Percentiles rank a stretch among this genome's conserved stretches.
Evolutionary conservation across 2,888 invertebrate genomes (phyloP).

Genomic region (Sesamia inferens): DNA sequence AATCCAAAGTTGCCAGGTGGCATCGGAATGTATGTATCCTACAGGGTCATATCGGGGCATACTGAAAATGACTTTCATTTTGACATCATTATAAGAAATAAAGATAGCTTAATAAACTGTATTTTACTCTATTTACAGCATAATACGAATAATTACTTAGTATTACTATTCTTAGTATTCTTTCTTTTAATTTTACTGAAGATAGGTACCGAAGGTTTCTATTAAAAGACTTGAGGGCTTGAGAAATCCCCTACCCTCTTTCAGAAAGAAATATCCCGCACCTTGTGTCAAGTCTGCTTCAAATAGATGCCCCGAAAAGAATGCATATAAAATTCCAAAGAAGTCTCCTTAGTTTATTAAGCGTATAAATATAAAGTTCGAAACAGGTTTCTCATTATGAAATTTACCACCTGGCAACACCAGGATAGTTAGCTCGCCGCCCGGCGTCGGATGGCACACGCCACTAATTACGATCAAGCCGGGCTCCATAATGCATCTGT

Average conservation of each 20-base stretch:
- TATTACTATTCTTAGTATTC: no score
- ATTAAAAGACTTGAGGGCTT: background rate
- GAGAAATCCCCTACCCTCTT: background rate
- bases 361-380: conserved; percentile 17
- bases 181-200: background rate
- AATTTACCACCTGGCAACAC: conserved; percentile 50
- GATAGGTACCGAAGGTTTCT: background rate
- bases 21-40: background rate
- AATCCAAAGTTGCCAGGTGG: no score
- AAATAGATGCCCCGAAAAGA: background rate
- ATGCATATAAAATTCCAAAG: background rate
- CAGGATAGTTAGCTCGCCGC: conserved; percentile 40
- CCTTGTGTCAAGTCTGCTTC: background rate
- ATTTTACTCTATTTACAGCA: background rate
- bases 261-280: background rate
- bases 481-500: conserved; percentile 76
- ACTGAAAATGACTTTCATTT: no score
- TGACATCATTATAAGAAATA: no score
- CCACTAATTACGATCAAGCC: conserved; percentile 67
- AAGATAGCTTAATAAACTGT: background rate
- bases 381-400: conserved; percentile 43
- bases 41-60: no score
- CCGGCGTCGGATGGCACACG: conserved; percentile 51
- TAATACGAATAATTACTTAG: background rate
- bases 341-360: background rate